Conservation (phyloP, 2,113 vertebrate species). For the Phrynosoma platyrhinos region DNA sequence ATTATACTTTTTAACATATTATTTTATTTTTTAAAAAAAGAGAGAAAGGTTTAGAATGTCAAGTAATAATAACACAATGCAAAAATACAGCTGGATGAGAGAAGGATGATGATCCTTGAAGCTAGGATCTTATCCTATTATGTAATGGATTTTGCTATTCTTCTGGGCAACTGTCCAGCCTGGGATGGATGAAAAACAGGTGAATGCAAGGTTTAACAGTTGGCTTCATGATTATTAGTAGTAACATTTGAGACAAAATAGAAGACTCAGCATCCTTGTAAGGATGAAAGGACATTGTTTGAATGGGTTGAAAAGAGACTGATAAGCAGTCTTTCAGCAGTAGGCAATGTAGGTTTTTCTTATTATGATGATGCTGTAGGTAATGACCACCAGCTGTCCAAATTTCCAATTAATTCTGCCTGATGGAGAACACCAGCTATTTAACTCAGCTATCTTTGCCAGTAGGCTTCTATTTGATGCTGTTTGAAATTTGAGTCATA, state of each 20-base stretch:
- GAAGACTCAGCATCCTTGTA: not conserved
- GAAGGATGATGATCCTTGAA: not conserved
- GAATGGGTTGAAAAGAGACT: slow-evolving; percentile 1
- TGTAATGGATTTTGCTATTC: not conserved
- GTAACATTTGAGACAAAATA: not conserved
- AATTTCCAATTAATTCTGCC: slow-evolving; percentile 24
- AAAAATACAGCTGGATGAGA: not conserved
- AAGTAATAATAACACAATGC: slow-evolving; percentile 12
- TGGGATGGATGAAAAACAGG: not conserved
- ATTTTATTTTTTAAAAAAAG: not conserved
- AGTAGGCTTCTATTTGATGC: not conserved
- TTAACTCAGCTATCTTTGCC: slow-evolving; percentile 6
- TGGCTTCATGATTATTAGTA: not conserved
- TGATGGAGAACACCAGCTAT: not conserved
- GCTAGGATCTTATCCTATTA: not conserved
- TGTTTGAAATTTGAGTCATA: not conserved
- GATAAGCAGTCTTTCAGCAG: slow-evolving; percentile 8
- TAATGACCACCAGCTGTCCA: slow-evolving; percentile 16
- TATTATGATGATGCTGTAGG: not conserved
- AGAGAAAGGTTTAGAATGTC: slow-evolving; percentile 29
- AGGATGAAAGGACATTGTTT: not conserved
- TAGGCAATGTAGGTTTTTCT: not conserved
- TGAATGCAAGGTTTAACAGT: not conserved
- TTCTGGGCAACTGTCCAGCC: not conserved
- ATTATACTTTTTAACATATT: slow-evolving; percentile 26